These are phyloP conservation scores for Lysandra coridon DNA, from an alignment of 2,888 invertebrate genomes.

Conservation along the genomic window DNA sequence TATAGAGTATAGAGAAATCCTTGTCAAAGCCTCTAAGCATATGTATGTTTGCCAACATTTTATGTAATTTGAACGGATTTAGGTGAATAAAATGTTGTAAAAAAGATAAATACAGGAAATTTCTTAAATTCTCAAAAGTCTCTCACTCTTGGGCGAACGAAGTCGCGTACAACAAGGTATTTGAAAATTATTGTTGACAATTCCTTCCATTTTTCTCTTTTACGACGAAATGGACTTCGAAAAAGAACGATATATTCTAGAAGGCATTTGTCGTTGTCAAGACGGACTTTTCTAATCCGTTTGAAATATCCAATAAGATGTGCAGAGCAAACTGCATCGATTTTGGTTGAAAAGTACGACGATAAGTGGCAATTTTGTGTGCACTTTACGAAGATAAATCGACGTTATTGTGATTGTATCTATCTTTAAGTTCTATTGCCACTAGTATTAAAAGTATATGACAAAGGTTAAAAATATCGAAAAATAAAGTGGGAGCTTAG, in stretches of 20 bases:
- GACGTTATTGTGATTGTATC: not conserved
- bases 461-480: not conserved
- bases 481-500: not conserved
- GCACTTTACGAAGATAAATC: not conserved
- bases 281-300: conserved; percentile 2
- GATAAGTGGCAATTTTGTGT: not conserved
- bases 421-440: not conserved
- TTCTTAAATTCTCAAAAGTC: too few relatives aligned
- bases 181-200: not conserved
- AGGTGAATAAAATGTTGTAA: too few relatives aligned
- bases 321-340: not conserved
- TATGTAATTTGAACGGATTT: too few relatives aligned
- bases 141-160: too few relatives aligned
- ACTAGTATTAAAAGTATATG: not conserved
- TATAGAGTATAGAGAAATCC: too few relatives aligned
- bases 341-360: not conserved
- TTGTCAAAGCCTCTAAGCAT: too few relatives aligned
- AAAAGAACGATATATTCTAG: not conserved
- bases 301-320: conserved; percentile 21
- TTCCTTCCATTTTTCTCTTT: not conserved
- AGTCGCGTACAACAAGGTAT: not conserved
- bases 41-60: too few relatives aligned
- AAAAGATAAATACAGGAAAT: too few relatives aligned
- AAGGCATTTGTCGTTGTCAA: not conserved
- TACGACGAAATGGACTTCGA: not conserved